Evolutionary conservation across 2,113 vertebrate species (phyloP), one percentile per base, ranked within the genome.

Genomic region (Balaenoptera acutorostrata): DNA sequence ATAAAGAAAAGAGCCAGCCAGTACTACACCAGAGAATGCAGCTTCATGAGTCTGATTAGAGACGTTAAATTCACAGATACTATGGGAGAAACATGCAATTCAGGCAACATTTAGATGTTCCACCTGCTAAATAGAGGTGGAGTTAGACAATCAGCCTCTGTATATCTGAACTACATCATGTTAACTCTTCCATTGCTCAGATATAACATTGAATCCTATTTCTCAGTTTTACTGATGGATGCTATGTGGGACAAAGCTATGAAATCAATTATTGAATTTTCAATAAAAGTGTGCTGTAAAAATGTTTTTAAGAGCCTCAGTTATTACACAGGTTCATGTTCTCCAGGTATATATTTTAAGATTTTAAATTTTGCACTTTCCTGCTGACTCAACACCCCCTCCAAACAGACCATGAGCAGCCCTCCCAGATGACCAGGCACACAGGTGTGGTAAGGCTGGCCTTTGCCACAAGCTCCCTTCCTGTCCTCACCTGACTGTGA

Each of bases 121-220:
- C 6, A 0, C 21, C 3, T 2, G 21, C 75, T 5, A 25, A 36
- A 14, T 1, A 2, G 21, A 1, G 69, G 21, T 52, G 4, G 8
- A 59, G 8, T 71, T 4, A 68, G 25, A 39, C 31, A 33, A 14
- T 3, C 41, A 18, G 2, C 39, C 17, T 2, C 36, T 49, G 9
- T 12, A 2, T 21, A n/a, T 25, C 33, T 63, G 33, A 66, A 29
- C 18, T 2, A 10, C 1, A 0, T 9, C 3, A 3, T 29, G 31
- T 3, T 68, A 44, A 46, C 11, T 86, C 75, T 15, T 8, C 21
- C 31, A 14, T 17, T 6, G 12, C 13, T 39, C 46, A 15, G 33
- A 27, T 13, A 61, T 44, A 0, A 27, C 21, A 31, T 18, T 23
- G 52, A 11, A 13, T 3, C 10, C 5, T 2, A 0, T 46, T 15